These are phyloP conservation scores for Elaphurus davidianus DNA, from an alignment of 2,113 vertebrate species.

Conservation along the genomic window DNA sequence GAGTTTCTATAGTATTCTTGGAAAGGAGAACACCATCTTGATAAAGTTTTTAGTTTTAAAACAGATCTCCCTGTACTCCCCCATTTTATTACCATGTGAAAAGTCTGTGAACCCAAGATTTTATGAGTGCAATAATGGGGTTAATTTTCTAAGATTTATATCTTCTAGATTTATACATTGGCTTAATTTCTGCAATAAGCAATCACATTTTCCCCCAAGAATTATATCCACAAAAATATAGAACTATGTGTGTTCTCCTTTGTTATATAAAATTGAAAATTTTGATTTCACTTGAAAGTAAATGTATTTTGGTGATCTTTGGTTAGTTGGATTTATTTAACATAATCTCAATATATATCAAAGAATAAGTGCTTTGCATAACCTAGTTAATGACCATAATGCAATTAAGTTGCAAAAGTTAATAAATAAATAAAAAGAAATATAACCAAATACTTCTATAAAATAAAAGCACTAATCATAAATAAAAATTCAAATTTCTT, in stretches of 20 bases:
- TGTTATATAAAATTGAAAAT: neutral
- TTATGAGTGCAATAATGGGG: neutral
- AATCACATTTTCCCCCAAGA: neutral
- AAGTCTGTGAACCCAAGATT: neutral
- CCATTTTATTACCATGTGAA: neutral
- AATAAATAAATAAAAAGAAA: neutral
- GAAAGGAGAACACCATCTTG: neutral
- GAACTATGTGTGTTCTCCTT: neutral
- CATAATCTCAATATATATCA: neutral
- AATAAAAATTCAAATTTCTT: neutral
- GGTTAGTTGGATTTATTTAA: neutral
- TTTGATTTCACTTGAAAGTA: neutral
- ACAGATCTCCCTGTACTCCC: neutral
- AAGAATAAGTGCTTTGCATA: neutral
- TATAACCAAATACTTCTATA: neutral
- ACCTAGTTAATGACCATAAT: neutral
- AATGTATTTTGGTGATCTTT: neutral
- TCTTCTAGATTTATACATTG: neutral
- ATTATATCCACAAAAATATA: neutral
- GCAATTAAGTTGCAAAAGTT: neutral
- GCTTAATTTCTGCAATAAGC: neutral
- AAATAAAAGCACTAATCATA: neutral
- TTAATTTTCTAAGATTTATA: neutral
- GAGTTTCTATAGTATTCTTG: neutral
- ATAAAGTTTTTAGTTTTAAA: neutral